Evolutionary conservation across 2,888 invertebrate species (phyloP).

Genomic region (Caenorhabditis becei): DNA sequence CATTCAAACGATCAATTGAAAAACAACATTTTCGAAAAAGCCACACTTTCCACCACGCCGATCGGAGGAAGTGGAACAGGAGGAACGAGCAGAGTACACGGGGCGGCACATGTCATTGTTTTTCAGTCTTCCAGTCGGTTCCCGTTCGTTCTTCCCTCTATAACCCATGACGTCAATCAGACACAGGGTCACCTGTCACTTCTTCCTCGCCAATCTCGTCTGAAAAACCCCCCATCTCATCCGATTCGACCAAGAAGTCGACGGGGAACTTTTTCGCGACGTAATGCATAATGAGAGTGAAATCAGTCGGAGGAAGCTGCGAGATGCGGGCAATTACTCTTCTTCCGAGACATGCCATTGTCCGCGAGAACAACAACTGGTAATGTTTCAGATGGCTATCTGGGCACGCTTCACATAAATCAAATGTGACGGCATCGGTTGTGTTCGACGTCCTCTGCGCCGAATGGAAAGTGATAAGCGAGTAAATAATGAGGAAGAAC

Average conservation of each 20-base stretch:
- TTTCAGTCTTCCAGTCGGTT: constrained; percentile 25
- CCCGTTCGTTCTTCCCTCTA: constrained; percentile 1
- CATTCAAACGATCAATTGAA: too few species aligned
- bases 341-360: constrained; percentile 23
- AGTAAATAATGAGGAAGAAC: constrained; percentile 46
- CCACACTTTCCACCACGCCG: too few species aligned
- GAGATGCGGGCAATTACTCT: too few species aligned
- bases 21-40: too few species aligned
- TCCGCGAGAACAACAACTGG: constrained; percentile 31
- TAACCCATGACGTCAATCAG: constrained; percentile 29
- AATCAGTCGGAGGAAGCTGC: neutral
- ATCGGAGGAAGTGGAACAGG: constrained; percentile 11
- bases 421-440: constrained; percentile 18
- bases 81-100: constrained; percentile 26
- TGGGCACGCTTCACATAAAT: constrained; percentile 42
- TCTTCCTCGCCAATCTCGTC: neutral
- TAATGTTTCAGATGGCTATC: constrained; percentile 40
- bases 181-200: constrained; percentile 23
- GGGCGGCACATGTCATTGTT: constrained; percentile 39
- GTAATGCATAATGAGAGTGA: too few species aligned
- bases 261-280: too few species aligned
- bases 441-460: neutral
- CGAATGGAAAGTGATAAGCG: constrained; percentile 55
- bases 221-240: constrained; percentile 1
- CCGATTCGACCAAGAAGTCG: too few species aligned